Base-by-base conservation (phyloP, 2,113 vertebrate genomes). In the Strix aluco region DNA sequence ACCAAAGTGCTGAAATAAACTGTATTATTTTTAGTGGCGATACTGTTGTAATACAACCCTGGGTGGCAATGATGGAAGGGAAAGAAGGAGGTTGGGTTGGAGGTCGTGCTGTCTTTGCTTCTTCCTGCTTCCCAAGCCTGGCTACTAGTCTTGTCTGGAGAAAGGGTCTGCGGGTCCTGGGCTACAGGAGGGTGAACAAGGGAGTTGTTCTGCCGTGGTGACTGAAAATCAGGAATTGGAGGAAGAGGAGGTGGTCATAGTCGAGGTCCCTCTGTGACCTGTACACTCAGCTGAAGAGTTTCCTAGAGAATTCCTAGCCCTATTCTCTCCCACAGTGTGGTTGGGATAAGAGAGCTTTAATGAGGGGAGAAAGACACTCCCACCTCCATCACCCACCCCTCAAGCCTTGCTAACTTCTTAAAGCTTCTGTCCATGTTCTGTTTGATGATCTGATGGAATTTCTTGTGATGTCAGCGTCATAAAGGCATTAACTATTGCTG, bases 361-460 rank as follows among this genome's bases (percentile, higher is more conserved):
- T 42, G 17, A 67, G 40, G 20, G 44, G 20, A 61, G 49, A 54
- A 40, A 42, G n/a, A 69, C 44, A 21, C 9, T 20, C 14, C 10
- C 7, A 10, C 58, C 40, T 77, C 40, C 20, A 13, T 81, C 51
- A 54, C 47, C 32, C 13, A 6, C 26, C 30, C 13, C 26, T 73
- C 19, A 22, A 34, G 26, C 21, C 57, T 55, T 63, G 18, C 13
- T 61, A 20, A 27, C 58, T 36, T 57, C 44, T 52, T 17, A 26
- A 30, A 47, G 7, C 38, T 83, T 51, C 47, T 54, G 10, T 54
- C 44, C 44, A 8, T 71, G 46, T 27, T 55, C 6, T 32, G 42
- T 44, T 66, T 40, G 63, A 26, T 36, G 40, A 19, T 11, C 22
- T 47, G 57, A 36, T 0, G 0, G 44, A n/a, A 36, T 59, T 71